Evolutionary conservation across 2,113 vertebrate species (phyloP).

Genomic region (Eonycteris spelaea): DNA sequence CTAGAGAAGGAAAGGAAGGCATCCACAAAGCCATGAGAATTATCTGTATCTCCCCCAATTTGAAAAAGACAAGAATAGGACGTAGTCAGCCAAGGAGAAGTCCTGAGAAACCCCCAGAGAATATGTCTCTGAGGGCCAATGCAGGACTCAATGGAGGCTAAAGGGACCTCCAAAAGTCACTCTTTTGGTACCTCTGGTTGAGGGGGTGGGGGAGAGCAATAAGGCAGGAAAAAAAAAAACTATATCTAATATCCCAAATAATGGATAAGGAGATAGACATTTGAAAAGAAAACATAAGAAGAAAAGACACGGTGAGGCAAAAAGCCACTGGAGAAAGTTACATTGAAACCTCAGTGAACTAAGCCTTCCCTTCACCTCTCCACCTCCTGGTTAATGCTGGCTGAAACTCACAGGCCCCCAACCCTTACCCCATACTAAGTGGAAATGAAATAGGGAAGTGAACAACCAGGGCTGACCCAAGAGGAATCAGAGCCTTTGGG

Average conservation of each 20-base stretch:
- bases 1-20: background rate
- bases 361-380: background rate
- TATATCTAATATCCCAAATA: background rate
- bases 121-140: background rate
- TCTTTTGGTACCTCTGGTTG: background rate
- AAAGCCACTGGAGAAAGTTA: background rate
- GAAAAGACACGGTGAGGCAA: background rate
- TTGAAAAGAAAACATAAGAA: background rate
- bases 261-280: background rate
- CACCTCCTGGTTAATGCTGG: background rate
- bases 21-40: background rate
- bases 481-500: background rate
- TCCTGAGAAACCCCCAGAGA: background rate
- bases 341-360: background rate
- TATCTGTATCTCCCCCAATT: background rate
- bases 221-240: background rate
- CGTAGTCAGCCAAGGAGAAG: background rate
- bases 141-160: background rate
- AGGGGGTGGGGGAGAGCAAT: background rate
- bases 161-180: background rate
- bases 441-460: background rate
- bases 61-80: background rate
- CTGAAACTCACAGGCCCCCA: background rate
- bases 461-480: background rate
- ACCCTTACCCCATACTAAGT: background rate